Conservation (phyloP, 2,888 invertebrate genomes). For the Alcis repandata region DNA sequence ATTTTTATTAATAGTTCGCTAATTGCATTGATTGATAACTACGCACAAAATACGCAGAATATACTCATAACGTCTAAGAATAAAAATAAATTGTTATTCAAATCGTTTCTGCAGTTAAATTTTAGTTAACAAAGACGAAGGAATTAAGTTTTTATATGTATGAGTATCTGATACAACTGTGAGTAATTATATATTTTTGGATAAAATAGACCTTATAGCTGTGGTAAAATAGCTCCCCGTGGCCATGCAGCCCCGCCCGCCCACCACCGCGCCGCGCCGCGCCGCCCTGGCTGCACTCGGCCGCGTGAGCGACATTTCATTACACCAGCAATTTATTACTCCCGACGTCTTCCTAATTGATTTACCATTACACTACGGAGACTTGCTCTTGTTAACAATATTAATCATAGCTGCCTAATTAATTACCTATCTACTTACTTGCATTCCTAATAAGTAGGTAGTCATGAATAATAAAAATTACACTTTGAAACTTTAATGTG, state of each 20-base stretch:
- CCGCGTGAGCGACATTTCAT: constrained; percentile 57
- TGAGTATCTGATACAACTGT: not conserved
- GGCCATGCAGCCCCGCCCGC: constrained; percentile 7
- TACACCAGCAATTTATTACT: constrained; percentile 57
- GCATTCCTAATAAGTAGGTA: no score
- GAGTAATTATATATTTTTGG: not conserved
- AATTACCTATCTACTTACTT: not conserved
- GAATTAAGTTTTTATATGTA: not conserved
- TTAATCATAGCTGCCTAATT: constrained; percentile 21
- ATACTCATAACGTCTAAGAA: no score
- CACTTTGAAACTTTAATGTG: not conserved
- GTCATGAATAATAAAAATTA: not conserved
- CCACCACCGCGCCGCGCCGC: constrained; percentile 11
- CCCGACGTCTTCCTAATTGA: constrained; percentile 43
- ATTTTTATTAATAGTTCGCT: not conserved
- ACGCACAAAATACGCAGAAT: not conserved
- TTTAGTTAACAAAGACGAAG: no score
- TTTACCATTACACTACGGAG: constrained; percentile 41
- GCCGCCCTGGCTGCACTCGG: constrained; percentile 24
- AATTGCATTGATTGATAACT: not conserved
- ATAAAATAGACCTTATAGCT: no score
- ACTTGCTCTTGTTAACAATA: constrained; percentile 27
- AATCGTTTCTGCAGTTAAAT: no score
- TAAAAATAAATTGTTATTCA: no score
- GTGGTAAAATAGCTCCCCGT: no score